Evolutionary conservation across 2,797 vertebrate species (phyloP), one percentile per base, ranked within the genome.

Genomic region (Ctenopoma multispine): DNA sequence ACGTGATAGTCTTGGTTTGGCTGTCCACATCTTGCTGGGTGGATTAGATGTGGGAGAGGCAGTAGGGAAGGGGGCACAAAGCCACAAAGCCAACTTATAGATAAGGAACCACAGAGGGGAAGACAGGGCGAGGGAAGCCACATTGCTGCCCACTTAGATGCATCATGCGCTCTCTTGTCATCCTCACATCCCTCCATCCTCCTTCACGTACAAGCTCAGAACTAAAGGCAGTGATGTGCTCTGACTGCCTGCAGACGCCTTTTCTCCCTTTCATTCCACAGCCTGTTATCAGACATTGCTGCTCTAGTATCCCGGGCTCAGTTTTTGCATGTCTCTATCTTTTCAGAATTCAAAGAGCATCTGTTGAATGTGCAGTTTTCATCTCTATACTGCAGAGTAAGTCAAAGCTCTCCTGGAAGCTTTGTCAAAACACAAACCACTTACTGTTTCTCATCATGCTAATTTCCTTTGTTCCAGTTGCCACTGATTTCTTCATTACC

Each of bases 391-490:
- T 47, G 57, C 66, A 63, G 36, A 48, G 40, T 8, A 36, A 53
- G 40, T 58, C n/a, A 53, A 61, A 43, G 23, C 36, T 69, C 21
- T 31, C 15, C n/a, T n/a, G 20, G 48, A 59, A 61, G 40, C 17
- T 38, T 44, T 75, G 70, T 77, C 63, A 80, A 47, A 66, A 54
- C 31, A 66, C 18, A 11, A 14, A 40, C 40, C 20, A 48, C 49
- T 57, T 23, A 48, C 59, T 55, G 40, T 54, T 47, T 57, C 36
- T 36, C 5, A 3, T 71, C 58, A 36, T 11, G 18, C 15, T 29
- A 8, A 23, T 64, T 62, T 59, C 23, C 50, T 72, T 66, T 63
- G 55, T 66, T 63, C 20, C 36, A 8, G 6, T 31, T 43, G 11
- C 8, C 12, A 56, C 17, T 24, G 34, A 62, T 54, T 49, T 58